Percentiles rank a stretch among this genome's conserved stretches.
phyloP scores from a whole-genome alignment of 2,888 invertebrate species.

The Lepidochrysops patricia region DNA sequence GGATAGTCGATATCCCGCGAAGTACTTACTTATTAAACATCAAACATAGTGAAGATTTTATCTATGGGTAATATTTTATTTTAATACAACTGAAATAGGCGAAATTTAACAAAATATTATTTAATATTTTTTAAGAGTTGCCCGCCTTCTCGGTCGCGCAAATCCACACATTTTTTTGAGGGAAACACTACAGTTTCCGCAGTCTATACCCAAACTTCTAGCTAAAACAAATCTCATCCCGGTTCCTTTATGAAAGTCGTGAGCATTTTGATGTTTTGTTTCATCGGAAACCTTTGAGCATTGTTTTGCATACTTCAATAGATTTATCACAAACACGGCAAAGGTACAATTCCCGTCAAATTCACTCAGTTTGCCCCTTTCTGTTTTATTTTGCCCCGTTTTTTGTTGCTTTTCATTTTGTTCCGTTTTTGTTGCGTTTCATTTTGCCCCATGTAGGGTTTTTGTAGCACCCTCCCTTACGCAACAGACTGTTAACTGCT shows the following conservation, averaged over 20 bases:
- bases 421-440: constrained; percentile 30
- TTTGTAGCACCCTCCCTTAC: constrained; percentile 51
- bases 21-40: too few relatives aligned
- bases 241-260: constrained; percentile 26
- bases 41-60: too few relatives aligned
- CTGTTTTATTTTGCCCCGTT: constrained; percentile 32
- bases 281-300: constrained; percentile 10
- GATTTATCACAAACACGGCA: constrained; percentile 23
- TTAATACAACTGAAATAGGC: too few relatives aligned
- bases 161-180: too few relatives aligned
- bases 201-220: too few relatives aligned
- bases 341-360: constrained; percentile 29
- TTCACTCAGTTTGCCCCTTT: constrained; percentile 33
- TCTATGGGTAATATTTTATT: too few relatives aligned
- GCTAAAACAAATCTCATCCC: neutral
- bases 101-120: too few relatives aligned
- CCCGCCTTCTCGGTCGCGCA: too few relatives aligned
- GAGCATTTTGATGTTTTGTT: constrained; percentile 1
- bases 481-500: constrained; percentile 64
- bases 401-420: constrained; percentile 36
- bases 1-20: constrained; percentile 46
- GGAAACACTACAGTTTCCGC: too few relatives aligned
- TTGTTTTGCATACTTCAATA: constrained; percentile 14
- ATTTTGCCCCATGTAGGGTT: constrained; percentile 37
- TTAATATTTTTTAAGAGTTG: too few relatives aligned